A percentile compares a stretch with the other conserved stretches of the same genome.
These are phyloP conservation scores for Drosophila athabasca DNA, from an alignment of 1,140 invertebrate genomes.

Conservation along the genomic window DNA sequence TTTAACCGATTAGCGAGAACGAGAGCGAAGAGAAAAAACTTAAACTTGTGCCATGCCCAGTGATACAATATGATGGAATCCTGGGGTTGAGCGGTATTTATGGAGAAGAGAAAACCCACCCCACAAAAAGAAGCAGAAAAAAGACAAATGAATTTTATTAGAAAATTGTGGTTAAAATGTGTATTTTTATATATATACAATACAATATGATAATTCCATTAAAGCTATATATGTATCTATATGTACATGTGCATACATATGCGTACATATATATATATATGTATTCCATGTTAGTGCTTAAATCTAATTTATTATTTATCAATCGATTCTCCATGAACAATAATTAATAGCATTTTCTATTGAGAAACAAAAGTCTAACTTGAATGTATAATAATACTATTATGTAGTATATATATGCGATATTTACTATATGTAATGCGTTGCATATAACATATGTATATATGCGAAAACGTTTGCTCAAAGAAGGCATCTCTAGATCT, in stretches of 20 bases:
- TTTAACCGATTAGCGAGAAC: slow-evolving; percentile 15
- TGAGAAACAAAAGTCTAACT: slow-evolving; percentile 51
- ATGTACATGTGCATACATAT: slow-evolving; percentile 47
- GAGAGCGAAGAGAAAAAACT: slow-evolving; percentile 2
- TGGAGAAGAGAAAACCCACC: slow-evolving; percentile 26
- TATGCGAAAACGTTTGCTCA: too few relatives aligned
- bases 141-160: slow-evolving; percentile 38
- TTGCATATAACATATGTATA: slow-evolving; percentile 11
- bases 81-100: slow-evolving; percentile 23
- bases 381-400: slow-evolving; percentile 1
- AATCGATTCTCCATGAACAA: slow-evolving; percentile 27
- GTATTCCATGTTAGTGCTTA: slow-evolving; percentile 77
- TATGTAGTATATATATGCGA: slow-evolving; percentile 16
- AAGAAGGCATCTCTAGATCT: too few relatives aligned
- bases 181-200: slow-evolving; percentile 44
- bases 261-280: slow-evolving; percentile 54
- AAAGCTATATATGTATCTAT: slow-evolving; percentile 16
- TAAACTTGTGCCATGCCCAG: slow-evolving; percentile 69
- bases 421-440: slow-evolving; percentile 5
- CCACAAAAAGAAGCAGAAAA: slow-evolving; percentile 22
- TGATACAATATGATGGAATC: neutral
- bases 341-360: slow-evolving; percentile 24
- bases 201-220: slow-evolving; percentile 7
- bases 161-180: slow-evolving; percentile 41
- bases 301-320: slow-evolving; percentile 73